Evolutionary conservation across 2,113 vertebrate species (phyloP).

Genomic region (Synodontis membranacea): DNA sequence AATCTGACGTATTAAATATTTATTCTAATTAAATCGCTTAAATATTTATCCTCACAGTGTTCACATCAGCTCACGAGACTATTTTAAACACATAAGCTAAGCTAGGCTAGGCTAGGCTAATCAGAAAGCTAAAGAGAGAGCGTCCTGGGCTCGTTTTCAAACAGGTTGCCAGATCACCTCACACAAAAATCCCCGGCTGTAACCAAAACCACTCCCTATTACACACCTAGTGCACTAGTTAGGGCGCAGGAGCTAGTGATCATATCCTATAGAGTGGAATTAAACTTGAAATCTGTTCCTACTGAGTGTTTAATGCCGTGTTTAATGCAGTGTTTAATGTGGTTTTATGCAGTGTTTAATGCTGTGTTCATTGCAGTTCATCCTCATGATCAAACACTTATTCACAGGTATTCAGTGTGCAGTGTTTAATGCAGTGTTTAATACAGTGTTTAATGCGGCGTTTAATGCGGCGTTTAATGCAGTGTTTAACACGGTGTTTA

Average conservation of each 20-base stretch:
- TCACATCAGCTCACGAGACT: neutral
- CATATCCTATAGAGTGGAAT: neutral
- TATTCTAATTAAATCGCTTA: neutral
- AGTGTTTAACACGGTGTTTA: no score
- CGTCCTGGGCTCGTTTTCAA: neutral
- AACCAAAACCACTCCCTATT: neutral
- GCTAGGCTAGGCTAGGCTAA: conserved; percentile 16
- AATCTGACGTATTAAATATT: neutral
- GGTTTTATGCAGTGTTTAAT: neutral
- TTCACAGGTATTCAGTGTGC: neutral
- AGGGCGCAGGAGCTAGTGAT: neutral
- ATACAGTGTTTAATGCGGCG: no score
- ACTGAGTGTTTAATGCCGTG: neutral
- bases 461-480: no score
- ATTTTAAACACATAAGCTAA: neutral
- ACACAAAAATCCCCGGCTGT: neutral
- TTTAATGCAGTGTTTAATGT: no score
- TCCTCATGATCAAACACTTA: neutral
- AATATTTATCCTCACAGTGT: neutral
- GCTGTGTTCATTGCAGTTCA: no score
- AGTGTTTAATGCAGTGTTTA: no score
- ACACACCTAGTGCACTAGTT: neutral
- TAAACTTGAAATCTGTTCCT: neutral
- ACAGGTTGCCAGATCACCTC: conserved; percentile 24
- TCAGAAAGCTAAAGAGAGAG: neutral